These are phyloP conservation scores for Hirtodrosophila alboralis DNA, from an alignment of 2,888 invertebrate genomes.

Conservation along the genomic window DNA sequence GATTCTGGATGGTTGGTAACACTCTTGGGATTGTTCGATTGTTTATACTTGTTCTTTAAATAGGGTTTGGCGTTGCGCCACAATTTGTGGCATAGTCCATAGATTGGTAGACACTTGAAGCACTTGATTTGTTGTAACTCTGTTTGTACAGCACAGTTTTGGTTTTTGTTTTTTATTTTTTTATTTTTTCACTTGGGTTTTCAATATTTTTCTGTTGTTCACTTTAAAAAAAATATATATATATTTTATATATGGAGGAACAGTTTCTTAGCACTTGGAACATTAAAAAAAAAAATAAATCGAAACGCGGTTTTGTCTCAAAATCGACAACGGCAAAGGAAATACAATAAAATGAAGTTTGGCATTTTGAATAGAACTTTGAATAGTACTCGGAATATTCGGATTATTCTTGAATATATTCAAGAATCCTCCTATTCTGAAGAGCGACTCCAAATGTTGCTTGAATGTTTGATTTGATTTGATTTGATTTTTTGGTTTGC, in stretches of 20 bases:
- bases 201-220: slow-evolving; percentile 9
- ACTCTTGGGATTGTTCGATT: background rate
- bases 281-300: slow-evolving; percentile 65
- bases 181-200: slow-evolving; percentile 33
- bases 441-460: background rate
- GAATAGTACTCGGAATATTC: background rate
- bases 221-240: slow-evolving; percentile 51
- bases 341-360: slow-evolving; percentile 3
- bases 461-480: slow-evolving; percentile 17
- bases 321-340: slow-evolving; percentile 11
- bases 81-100: slow-evolving; percentile 25
- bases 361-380: slow-evolving; percentile 15
- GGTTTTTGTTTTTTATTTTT: slow-evolving; percentile 4
- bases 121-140: background rate
- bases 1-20: background rate
- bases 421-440: slow-evolving; percentile 3
- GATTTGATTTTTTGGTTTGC: slow-evolving; percentile 34
- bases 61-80: background rate
- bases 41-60: background rate
- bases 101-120: slow-evolving; percentile 12
- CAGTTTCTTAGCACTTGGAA: slow-evolving; percentile 51
- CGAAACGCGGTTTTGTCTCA: slow-evolving; percentile 12
- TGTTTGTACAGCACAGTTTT: background rate
- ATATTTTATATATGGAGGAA: too few species aligned
- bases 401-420: slow-evolving; percentile 8